Conservation (phyloP, 1,140 invertebrate species). For the Bombus confusus region DNA sequence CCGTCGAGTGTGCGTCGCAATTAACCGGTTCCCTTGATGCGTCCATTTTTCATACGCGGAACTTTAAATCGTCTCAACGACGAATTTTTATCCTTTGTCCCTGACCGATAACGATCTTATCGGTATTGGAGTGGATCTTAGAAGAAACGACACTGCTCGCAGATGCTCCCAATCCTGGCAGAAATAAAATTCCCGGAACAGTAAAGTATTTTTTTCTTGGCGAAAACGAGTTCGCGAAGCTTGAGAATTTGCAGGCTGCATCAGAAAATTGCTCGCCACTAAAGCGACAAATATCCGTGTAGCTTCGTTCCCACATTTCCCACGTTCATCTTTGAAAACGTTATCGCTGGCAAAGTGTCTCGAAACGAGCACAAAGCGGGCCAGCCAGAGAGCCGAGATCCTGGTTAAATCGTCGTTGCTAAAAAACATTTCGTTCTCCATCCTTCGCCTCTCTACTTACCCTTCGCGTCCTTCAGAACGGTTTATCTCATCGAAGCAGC, state of each 20-base stretch:
- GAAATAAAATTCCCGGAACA: background rate
- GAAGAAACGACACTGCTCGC: too few relatives aligned
- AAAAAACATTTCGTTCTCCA: conserved; percentile 7
- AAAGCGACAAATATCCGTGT: conserved; percentile 4
- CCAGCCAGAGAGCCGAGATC: too few relatives aligned
- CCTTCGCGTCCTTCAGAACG: conserved; percentile 15
- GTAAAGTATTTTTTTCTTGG: too few relatives aligned
- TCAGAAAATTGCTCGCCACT: background rate
- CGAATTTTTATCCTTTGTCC: background rate
- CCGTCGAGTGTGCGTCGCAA: conserved; percentile 18
- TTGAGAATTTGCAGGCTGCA: too few relatives aligned
- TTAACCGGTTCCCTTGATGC: background rate
- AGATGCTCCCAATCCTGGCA: background rate
- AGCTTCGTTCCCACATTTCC: background rate
- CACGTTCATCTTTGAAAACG: conserved; percentile 7
- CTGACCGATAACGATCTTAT: background rate
- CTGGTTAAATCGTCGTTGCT: conserved; percentile 25
- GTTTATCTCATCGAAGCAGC: conserved; percentile 53
- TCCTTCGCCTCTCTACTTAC: background rate
- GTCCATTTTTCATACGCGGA: background rate
- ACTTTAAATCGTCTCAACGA: background rate
- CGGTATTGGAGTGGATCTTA: background rate
- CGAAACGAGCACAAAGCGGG: conserved; percentile 17
- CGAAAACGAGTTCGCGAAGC: too few relatives aligned
- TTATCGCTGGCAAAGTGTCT: conserved; percentile 17